Base-by-base conservation (phyloP, 1,140 invertebrate genomes). In the Lycorma delicatula region DNA sequence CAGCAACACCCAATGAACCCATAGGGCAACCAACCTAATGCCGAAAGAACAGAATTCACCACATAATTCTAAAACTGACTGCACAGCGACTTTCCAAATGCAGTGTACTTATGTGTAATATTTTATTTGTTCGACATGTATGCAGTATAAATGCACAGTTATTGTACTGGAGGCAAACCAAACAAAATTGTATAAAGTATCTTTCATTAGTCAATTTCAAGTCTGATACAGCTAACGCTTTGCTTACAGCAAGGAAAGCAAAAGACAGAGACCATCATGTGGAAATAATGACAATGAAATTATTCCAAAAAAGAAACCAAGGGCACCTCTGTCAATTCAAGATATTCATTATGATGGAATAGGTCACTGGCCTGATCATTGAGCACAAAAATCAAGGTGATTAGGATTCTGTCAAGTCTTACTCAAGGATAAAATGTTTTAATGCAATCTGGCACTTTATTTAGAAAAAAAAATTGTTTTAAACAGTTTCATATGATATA, bases 71-170 rank as follows among this genome's bases (percentile, higher is more conserved):
- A n/a, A n/a, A n/a, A n/a, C n/a, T n/a, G n/a, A n/a, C n/a, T n/a
- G n/a, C n/a, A n/a, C n/a, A n/a, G n/a, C n/a, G n/a, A n/a, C n/a
- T n/a, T n/a, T n/a, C n/a, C n/a, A n/a, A n/a, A n/a, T n/a, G n/a
- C n/a, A n/a, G n/a, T n/a, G n/a, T n/a, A n/a, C n/a, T n/a, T n/a
- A n/a, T n/a, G n/a, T n/a, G n/a, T n/a, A n/a, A n/a, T n/a, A n/a
- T n/a, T n/a, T 54, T 41, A 54, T 41, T 25, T 59, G 13, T 20
- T 51, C 6, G 41, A 59, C 16, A 54, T 59, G 51, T 28, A 27
- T 41, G 27, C 55, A n/a, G 44, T 55, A n/a, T n/a, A 18, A 59
- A 59, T 56, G 27, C 52, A 36, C 55, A 38, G 57, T 27, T 54
- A 16, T 20, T 31, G 31, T 53, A 36, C 41, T 28, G 53, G 22